Evolutionary conservation across 2,113 vertebrate species (phyloP).

Genomic region (Zapornia atra): DNA sequence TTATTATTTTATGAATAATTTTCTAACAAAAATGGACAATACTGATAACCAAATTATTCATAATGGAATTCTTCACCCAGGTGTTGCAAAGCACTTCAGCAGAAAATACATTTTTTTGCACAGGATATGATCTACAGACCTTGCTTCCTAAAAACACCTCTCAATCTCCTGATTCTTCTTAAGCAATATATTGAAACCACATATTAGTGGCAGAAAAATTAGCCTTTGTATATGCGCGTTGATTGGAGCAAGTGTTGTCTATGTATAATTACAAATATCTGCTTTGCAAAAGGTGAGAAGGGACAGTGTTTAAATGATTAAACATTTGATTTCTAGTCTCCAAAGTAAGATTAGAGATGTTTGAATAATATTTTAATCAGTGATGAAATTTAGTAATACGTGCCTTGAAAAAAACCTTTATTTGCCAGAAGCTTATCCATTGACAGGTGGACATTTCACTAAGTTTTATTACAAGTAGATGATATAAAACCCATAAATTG

Average conservation of each 20-base stretch:
- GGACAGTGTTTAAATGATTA: neutral
- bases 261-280: neutral
- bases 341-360: neutral
- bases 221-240: neutral
- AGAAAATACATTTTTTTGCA: neutral
- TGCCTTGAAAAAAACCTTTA: neutral
- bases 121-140: neutral
- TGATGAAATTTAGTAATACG: neutral
- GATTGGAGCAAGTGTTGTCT: neutral
- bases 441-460: neutral
- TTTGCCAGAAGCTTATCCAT: neutral
- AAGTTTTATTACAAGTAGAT: neutral
- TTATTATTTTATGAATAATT: neutral
- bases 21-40: neutral
- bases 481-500: neutral
- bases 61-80: neutral
- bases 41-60: neutral
- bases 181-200: neutral
- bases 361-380: slow-evolving; percentile 1
- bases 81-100: neutral
- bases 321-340: neutral
- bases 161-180: neutral
- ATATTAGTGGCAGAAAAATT: neutral
- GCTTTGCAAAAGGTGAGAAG: neutral
- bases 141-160: neutral